Evolutionary conservation across 2,113 vertebrate genomes (phyloP).

Genomic region (human (Homo sapiens)): GRCh38 chr15:41671501-41672000

Average conservation of each 20-base stretch:
- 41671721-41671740: not conserved
- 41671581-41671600: too few relatives aligned
- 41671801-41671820: not conserved
- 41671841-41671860: not conserved
- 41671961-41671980: not conserved
- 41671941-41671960: not conserved
- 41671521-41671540: too few relatives aligned
- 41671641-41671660: not conserved
- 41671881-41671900: not conserved
- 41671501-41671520: too few relatives aligned
- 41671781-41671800: not conserved
- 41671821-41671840: not conserved
- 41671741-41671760: not conserved
- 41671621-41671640: not conserved
- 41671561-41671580: too few relatives aligned
- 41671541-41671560: too few relatives aligned
- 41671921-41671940: not conserved
- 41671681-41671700: not conserved
- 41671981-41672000: not conserved
- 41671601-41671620: too few relatives aligned
- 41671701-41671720: not conserved
- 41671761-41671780: not conserved
- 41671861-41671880: not conserved
- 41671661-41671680: not conserved
- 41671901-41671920: not conserved